phyloP scores from a whole-genome alignment of 2,888 invertebrate species.

The Aphrophora alni region DNA sequence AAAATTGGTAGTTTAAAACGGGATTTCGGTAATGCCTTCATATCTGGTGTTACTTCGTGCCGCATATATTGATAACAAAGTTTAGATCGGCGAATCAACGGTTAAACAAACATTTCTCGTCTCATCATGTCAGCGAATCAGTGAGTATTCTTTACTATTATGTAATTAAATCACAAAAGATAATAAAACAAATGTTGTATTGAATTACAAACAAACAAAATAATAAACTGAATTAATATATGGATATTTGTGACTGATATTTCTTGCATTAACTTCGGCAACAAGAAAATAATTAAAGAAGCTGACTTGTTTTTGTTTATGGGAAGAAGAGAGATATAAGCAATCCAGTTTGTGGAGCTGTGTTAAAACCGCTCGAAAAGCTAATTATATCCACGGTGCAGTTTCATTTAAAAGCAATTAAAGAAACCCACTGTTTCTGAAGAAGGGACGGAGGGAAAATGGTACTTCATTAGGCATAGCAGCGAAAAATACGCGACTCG shows the following conservation, averaged over 20 bases:
- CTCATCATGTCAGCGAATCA: too few species aligned
- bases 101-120: too few species aligned
- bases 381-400: not conserved
- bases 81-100: too few species aligned
- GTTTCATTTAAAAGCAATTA: slow-evolving; percentile 46
- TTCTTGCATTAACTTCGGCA: not conserved
- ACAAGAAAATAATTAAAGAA: not conserved
- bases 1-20: too few species aligned
- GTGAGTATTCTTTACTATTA: too few species aligned
- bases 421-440: slow-evolving; percentile 31
- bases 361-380: not conserved
- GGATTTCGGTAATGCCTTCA: too few species aligned
- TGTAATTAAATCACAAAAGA: too few species aligned
- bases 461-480: not conserved
- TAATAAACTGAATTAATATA: too few species aligned
- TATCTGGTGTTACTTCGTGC: too few species aligned
- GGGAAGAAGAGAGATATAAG: not conserved
- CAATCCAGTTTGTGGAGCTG: not conserved
- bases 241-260: not conserved
- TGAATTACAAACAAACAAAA: too few species aligned
- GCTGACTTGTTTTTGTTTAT: not conserved
- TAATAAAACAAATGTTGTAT: too few species aligned
- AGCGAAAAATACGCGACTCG: not conserved
- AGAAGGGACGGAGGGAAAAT: not conserved
- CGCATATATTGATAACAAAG: too few species aligned